A percentile compares a stretch with the other conserved stretches of the same genome.
Evolutionary conservation across 2,113 vertebrate species (phyloP).

Genomic region (Platycercus adscitus): DNA sequence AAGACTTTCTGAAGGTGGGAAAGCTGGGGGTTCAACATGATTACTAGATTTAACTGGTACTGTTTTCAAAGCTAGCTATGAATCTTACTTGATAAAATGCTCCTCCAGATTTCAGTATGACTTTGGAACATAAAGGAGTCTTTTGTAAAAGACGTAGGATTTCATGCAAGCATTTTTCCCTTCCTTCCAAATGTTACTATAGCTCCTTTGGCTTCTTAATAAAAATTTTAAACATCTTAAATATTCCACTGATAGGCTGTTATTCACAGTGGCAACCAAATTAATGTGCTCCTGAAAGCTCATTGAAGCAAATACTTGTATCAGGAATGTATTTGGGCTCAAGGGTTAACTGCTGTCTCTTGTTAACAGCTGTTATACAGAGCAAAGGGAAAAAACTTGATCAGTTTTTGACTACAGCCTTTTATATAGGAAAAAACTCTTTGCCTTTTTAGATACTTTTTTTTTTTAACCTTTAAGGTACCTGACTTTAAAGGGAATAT

Average conservation of each 20-base stretch:
- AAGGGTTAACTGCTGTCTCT: constrained; percentile 29
- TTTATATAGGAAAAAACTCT: not conserved
- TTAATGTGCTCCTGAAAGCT: constrained; percentile 12
- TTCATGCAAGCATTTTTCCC: not conserved
- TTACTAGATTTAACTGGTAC: not conserved
- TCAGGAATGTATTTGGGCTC: constrained; percentile 12
- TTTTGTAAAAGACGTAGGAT: not conserved
- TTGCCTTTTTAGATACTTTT: not conserved
- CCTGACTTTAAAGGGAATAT: constrained; percentile 38
- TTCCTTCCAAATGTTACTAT: not conserved
- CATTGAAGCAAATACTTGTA: not conserved
- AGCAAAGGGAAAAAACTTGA: not conserved
- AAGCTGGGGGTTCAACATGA: not conserved
- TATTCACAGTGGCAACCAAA: not conserved
- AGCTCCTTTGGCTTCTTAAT: constrained; percentile 16
- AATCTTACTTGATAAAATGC: not conserved
- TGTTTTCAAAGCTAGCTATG: not conserved
- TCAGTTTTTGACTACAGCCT: constrained; percentile 3
- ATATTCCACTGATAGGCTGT: constrained; percentile 4
- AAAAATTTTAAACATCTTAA: constrained; percentile 31
- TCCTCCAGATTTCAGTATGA: not conserved
- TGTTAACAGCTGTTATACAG: not conserved
- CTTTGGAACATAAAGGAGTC: not conserved
- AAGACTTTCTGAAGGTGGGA: not conserved
- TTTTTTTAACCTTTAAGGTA: constrained; percentile 13